These are phyloP conservation scores for Sitophilus oryzae DNA, from an alignment of 1,140 invertebrate genomes.

Conservation along the genomic window DNA sequence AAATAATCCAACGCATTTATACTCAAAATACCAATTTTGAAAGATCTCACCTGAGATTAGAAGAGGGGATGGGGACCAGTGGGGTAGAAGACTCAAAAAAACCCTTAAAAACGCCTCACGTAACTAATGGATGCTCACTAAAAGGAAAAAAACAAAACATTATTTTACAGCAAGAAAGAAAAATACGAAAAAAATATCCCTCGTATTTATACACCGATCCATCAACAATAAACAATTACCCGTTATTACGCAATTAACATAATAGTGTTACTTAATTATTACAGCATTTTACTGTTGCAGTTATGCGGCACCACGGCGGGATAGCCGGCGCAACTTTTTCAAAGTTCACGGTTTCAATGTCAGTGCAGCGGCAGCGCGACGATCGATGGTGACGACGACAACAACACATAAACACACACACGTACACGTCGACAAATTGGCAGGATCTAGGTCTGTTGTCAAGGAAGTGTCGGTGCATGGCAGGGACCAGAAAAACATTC, in stretches of 20 bases:
- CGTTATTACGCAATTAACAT: constrained; percentile 17
- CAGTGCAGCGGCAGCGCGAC: too few species aligned
- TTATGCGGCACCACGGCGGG: constrained; percentile 16
- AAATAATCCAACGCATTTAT: too few species aligned
- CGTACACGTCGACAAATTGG: neutral
- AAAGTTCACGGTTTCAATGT: constrained; percentile 17
- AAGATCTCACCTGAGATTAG: too few species aligned
- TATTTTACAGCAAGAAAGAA: too few species aligned
- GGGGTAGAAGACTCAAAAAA: too few species aligned
- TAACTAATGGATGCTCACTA: too few species aligned
- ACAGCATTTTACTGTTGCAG: constrained; percentile 21
- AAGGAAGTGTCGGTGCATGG: neutral
- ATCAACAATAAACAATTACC: constrained; percentile 11
- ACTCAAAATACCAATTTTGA: too few species aligned
- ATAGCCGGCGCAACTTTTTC: constrained; percentile 18
- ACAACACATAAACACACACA: neutral
- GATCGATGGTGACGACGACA: too few species aligned
- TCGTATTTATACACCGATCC: neutral
- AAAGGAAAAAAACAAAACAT: too few species aligned
- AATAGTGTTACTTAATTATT: constrained; percentile 22
- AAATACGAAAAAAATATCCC: too few species aligned
- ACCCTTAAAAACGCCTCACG: too few species aligned
- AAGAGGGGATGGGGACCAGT: too few species aligned
- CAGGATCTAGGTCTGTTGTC: neutral
- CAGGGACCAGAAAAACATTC: neutral